Evolutionary conservation across 1,140 invertebrate species (phyloP).

Genomic region (Hyles euphorbiae): DNA sequence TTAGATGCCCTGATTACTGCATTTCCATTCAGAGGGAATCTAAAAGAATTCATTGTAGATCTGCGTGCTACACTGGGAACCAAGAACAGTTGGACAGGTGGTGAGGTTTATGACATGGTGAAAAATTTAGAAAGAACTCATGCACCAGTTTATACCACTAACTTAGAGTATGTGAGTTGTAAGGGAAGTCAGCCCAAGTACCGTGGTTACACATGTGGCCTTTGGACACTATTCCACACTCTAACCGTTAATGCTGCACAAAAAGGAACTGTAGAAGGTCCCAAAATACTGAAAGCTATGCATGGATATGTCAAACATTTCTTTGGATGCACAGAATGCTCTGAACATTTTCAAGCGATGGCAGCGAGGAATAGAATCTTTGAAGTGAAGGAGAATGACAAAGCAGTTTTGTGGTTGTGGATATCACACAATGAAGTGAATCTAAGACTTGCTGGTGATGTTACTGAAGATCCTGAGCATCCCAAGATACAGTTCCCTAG

Average conservation of each 20-base stretch:
- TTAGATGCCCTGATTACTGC: constrained; percentile 81
- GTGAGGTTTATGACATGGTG: constrained; percentile 76
- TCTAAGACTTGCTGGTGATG: constrained; percentile 87
- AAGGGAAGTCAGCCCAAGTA: constrained; percentile 82
- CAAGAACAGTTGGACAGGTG: constrained; percentile 74
- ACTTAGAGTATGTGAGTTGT: constrained; percentile 88
- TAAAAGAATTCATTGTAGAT: constrained; percentile 79
- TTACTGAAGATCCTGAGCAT: constrained; percentile 92
- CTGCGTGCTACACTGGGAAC: constrained; percentile 69
- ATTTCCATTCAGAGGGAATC: constrained; percentile 83
- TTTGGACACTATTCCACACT: constrained; percentile 97
- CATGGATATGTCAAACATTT: constrained; percentile 93
- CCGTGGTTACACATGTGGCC: constrained; percentile 95
- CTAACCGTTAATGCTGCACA: constrained; percentile 88
- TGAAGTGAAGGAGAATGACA: constrained; percentile 81
- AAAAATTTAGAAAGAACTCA: constrained; percentile 72
- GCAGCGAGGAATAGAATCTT: constrained; percentile 80
- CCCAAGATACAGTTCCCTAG: constrained; percentile 95
- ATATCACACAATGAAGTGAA: constrained; percentile 96
- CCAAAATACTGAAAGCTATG: constrained; percentile 86
- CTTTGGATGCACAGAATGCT: constrained; percentile 95
- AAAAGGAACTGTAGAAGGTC: constrained; percentile 68
- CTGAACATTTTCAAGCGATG: constrained; percentile 91
- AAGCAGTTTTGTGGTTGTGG: constrained; percentile 96
- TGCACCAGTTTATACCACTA: constrained; percentile 76